phyloP scores from a whole-genome alignment of 2,113 vertebrate species.

The Ptychochromis oligacanthus region DNA sequence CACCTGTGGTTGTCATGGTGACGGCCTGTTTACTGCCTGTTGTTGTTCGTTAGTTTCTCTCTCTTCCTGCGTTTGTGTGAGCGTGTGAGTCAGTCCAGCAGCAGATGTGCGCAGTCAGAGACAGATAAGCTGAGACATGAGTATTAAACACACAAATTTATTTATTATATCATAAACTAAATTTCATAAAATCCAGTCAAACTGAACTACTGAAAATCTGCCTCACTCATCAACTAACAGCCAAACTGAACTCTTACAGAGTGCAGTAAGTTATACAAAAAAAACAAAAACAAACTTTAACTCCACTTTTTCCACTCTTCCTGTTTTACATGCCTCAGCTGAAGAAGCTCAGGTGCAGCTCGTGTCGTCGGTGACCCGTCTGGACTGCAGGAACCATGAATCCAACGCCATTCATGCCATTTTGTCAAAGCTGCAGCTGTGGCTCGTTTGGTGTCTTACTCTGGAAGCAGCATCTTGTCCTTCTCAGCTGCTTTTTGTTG shows the following conservation, averaged over 20 bases:
- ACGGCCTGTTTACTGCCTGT: slow-evolving; percentile 6
- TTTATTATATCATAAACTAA: background rate
- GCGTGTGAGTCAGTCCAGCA: background rate
- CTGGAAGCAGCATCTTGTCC: too few relatives aligned
- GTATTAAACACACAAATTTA: background rate
- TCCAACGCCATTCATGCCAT: too few relatives aligned
- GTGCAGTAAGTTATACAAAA: too few relatives aligned
- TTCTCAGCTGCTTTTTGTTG: too few relatives aligned
- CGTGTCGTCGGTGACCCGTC: background rate
- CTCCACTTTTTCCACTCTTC: too few relatives aligned
- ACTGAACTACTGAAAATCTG: background rate
- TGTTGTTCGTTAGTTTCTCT: background rate
- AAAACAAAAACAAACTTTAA: too few relatives aligned
- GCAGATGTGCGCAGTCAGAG: background rate
- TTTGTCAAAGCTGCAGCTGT: too few relatives aligned
- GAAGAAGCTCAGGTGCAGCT: background rate
- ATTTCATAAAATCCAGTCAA: too few relatives aligned
- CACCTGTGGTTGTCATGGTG: background rate
- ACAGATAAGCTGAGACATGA: too few relatives aligned
- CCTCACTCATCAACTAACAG: background rate
- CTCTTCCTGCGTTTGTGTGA: background rate
- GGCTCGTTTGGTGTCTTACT: too few relatives aligned
- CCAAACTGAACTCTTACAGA: background rate
- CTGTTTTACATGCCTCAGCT: background rate
- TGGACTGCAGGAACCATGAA: background rate